phyloP scores from a whole-genome alignment of 2,113 vertebrate genomes.

The Leucopsar rothschildi region DNA sequence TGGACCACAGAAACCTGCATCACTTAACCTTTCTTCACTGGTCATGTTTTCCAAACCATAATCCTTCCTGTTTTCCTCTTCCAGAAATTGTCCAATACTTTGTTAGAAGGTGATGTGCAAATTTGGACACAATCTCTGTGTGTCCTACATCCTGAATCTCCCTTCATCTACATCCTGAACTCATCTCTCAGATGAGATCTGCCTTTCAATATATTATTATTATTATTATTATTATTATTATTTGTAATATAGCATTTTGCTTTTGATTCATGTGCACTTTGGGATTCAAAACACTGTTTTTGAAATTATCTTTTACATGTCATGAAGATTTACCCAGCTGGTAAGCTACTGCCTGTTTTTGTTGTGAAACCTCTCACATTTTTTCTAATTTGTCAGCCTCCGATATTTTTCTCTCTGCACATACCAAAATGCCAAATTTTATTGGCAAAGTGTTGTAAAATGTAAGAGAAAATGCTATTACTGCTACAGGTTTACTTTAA shows the following conservation, averaged over 20 bases:
- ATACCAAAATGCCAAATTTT: background rate
- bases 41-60: background rate
- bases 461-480: slow-evolving; percentile 21
- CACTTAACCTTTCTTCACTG: background rate
- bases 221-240: background rate
- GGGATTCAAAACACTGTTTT: background rate
- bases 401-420: background rate
- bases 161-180: background rate
- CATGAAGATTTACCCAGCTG: background rate
- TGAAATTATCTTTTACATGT: background rate
- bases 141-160: background rate
- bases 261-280: background rate
- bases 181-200: background rate
- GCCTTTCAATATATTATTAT: background rate
- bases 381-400: background rate
- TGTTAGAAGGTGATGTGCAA: background rate
- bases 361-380: background rate
- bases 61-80: background rate
- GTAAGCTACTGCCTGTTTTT: background rate
- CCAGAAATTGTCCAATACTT: background rate
- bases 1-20: background rate
- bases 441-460: background rate
- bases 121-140: background rate
- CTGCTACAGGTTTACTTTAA: background rate
- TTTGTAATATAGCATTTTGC: background rate